These are phyloP conservation scores for Branchellion lobata DNA, from an alignment of 2,888 invertebrate species.

Conservation along the genomic window DNA sequence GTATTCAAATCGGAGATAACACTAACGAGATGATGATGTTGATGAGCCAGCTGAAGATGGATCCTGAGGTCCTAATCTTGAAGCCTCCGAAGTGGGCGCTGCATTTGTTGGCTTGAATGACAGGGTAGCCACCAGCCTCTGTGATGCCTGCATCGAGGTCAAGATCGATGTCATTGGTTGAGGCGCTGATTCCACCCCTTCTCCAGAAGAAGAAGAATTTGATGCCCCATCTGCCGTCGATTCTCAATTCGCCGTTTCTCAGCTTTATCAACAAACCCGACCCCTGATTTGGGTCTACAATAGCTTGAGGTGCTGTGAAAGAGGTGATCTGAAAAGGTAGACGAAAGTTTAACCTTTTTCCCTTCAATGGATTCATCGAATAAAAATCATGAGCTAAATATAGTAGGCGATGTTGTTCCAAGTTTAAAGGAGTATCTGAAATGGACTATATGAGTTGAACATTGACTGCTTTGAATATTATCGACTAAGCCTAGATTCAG, in stretches of 20 bases:
- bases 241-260: neutral
- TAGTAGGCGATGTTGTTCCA: no score
- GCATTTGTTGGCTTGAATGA: neutral
- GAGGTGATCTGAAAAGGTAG: neutral
- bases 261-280: neutral
- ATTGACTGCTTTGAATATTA: no score
- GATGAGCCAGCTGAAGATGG: conserved; percentile 2
- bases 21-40: neutral
- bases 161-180: neutral
- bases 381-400: no score
- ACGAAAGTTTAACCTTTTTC: no score
- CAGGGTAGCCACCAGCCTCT: neutral
- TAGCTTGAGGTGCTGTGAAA: neutral
- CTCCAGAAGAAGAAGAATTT: neutral
- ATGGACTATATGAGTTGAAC: no score
- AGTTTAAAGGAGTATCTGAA: no score
- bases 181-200: neutral
- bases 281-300: neutral
- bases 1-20: no score
- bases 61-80: neutral
- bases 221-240: neutral
- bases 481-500: no score
- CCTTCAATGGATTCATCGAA: no score
- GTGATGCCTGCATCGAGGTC: neutral
- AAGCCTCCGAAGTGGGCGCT: neutral